These are phyloP conservation scores for Neuroterus valhalla DNA, from an alignment of 1,140 invertebrate genomes.

Conservation along the genomic window DNA sequence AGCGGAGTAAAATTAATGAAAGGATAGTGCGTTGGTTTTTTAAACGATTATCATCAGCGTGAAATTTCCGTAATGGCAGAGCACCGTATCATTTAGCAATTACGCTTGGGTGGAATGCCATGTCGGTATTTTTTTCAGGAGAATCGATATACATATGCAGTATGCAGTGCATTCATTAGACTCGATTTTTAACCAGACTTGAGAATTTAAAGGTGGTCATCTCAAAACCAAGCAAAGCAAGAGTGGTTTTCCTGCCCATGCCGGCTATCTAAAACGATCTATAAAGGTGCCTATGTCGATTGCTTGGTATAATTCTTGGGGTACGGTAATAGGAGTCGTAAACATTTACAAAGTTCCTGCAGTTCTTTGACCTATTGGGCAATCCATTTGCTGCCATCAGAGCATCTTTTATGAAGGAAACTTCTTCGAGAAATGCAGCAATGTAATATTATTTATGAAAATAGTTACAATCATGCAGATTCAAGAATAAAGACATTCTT, in stretches of 20 bases:
- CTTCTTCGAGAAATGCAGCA: background rate
- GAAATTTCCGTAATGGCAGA: no score
- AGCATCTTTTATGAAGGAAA: slow-evolving; percentile 15
- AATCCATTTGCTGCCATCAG: slow-evolving; percentile 9
- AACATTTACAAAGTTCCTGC: slow-evolving; percentile 10
- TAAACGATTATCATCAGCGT: no score
- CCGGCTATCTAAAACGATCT: background rate
- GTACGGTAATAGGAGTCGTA: slow-evolving; percentile 15
- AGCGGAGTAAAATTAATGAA: no score
- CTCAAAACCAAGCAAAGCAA: background rate
- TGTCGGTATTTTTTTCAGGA: background rate
- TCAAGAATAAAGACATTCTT: no score
- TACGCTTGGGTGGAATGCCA: background rate
- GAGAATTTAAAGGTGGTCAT: background rate
- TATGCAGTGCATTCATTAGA: background rate
- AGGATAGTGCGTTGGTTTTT: no score
- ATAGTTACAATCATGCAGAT: no score
- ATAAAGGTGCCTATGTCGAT: background rate
- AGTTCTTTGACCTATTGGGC: slow-evolving; percentile 6
- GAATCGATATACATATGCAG: background rate
- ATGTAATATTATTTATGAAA: background rate
- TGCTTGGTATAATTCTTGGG: slow-evolving; percentile 7
- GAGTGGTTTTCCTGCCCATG: background rate
- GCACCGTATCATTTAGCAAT: background rate
- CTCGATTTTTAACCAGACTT: no score